Conservation (phyloP, 1,140 invertebrate genomes). For the Polypedilum vanderplanki region DNA sequence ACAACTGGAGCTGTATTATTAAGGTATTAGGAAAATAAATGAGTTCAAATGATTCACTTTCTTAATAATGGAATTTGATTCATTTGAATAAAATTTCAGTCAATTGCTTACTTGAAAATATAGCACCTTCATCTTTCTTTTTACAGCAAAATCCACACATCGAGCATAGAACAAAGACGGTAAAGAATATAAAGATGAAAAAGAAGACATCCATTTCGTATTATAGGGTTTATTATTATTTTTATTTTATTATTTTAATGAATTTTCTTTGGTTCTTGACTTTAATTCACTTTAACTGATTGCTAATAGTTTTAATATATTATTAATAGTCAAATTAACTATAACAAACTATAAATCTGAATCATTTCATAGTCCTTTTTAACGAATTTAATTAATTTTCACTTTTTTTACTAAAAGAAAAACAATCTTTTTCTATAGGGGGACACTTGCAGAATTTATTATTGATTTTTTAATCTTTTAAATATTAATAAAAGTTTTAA, state of each 20-base stretch:
- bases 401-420: background rate
- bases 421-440: too few relatives aligned
- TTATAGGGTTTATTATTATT: background rate
- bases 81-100: background rate
- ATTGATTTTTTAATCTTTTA: too few relatives aligned
- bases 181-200: background rate
- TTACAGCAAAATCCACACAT: slow-evolving; percentile 2
- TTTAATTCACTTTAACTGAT: background rate
- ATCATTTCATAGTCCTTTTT: background rate
- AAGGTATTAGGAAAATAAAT: background rate
- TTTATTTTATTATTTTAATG: background rate
- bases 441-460: too few relatives aligned
- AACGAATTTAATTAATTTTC: background rate
- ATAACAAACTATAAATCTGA: background rate
- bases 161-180: background rate
- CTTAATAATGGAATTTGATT: background rate
- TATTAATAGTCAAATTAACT: background rate
- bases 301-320: background rate
- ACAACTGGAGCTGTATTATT: background rate
- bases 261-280: background rate
- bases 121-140: background rate
- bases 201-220: background rate
- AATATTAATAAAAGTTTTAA: too few relatives aligned
- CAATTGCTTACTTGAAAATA: background rate
- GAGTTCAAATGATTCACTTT: background rate